These are phyloP conservation scores for Agrochola lychnidis DNA, from an alignment of 2,888 invertebrate species.

Conservation along the genomic window DNA sequence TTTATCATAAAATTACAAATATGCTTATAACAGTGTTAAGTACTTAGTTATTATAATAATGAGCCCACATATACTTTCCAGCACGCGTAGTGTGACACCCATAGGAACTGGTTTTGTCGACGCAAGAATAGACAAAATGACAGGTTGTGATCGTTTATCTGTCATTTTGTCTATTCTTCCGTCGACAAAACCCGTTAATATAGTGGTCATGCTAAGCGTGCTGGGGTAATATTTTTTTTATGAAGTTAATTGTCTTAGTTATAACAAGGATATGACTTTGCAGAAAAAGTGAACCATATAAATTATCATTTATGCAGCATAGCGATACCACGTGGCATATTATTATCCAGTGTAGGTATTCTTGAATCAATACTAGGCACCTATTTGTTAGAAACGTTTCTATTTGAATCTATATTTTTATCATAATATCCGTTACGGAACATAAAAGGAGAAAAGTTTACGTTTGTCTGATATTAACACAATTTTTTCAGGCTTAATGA, in stretches of 20 bases:
- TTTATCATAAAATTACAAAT: too few relatives aligned
- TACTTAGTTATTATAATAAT: background rate
- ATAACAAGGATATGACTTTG: too few relatives aligned
- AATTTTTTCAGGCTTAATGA: background rate
- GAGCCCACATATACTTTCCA: background rate
- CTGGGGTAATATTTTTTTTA: background rate
- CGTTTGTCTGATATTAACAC: background rate
- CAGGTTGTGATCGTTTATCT: too few relatives aligned
- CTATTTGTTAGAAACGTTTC: background rate
- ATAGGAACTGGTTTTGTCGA: too few relatives aligned
- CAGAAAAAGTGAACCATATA: too few relatives aligned
- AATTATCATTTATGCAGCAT: background rate
- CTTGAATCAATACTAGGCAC: background rate
- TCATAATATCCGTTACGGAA: background rate
- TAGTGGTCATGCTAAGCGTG: too few relatives aligned
- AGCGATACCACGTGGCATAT: constrained; percentile 5
- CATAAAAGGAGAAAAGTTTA: background rate
- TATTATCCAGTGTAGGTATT: background rate
- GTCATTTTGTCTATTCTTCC: too few relatives aligned
- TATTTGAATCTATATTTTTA: background rate
- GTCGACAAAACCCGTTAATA: too few relatives aligned
- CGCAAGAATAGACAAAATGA: too few relatives aligned
- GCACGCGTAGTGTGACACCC: too few relatives aligned
- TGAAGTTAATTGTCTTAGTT: too few relatives aligned
- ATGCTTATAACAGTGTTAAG: too few relatives aligned